Conservation (phyloP, 2,113 vertebrate genomes). For the Microtus pennsylvanicus region DNA sequence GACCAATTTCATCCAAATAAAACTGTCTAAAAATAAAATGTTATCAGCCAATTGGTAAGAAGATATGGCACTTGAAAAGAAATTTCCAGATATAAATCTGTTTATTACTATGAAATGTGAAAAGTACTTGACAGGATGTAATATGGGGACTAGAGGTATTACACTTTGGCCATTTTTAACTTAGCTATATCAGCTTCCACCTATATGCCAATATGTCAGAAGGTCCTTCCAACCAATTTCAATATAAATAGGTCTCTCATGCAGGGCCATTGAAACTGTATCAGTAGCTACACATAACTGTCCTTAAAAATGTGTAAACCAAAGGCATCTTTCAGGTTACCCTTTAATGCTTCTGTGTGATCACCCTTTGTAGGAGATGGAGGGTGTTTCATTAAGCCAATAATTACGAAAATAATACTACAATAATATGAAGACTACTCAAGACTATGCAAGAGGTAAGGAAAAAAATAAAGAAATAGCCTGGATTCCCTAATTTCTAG, state of each 20-base stretch:
- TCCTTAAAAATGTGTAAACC: not conserved
- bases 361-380: not conserved
- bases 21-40: conserved; percentile 28
- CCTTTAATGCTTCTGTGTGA: not conserved
- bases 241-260: not conserved
- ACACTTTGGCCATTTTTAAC: not conserved
- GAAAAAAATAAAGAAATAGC: not conserved
- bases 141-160: not conserved
- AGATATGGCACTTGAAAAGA: not conserved
- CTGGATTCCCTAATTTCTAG: not conserved
- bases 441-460: not conserved
- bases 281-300: not conserved
- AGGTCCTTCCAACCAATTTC: not conserved
- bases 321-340: not conserved
- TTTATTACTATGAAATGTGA: conserved; percentile 33
- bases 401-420: not conserved
- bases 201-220: not conserved
- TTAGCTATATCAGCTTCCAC: not conserved
- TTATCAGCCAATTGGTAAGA: not conserved
- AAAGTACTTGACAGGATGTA: not conserved
- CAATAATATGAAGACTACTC: not conserved
- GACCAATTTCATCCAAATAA: conserved; percentile 41
- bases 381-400: not conserved
- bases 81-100: conserved; percentile 38
- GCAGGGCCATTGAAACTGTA: not conserved